phyloP scores from a whole-genome alignment of 1,140 invertebrate genomes.

The Amphibalanus amphitrite region DNA sequence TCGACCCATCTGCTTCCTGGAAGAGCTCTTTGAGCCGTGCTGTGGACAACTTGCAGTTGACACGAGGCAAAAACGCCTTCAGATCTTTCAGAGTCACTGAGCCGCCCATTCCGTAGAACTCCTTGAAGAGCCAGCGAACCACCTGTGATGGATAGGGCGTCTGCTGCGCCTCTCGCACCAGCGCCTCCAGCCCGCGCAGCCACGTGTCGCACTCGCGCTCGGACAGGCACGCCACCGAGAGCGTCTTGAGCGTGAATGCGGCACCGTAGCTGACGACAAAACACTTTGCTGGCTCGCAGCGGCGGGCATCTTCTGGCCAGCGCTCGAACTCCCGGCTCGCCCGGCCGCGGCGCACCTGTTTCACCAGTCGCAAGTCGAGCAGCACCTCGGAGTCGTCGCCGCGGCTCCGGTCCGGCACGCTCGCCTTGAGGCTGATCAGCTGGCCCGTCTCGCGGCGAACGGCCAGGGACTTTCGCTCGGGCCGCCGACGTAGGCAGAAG shows the following conservation, averaged over 20 bases:
- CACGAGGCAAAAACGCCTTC: slow-evolving; percentile 71
- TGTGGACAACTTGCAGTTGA: slow-evolving; percentile 80
- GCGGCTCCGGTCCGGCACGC: background rate
- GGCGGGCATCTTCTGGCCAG: slow-evolving; percentile 73
- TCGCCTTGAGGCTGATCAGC: slow-evolving; percentile 42
- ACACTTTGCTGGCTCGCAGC: slow-evolving; percentile 56
- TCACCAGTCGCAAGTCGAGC: slow-evolving; percentile 68
- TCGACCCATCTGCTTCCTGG: slow-evolving; percentile 59
- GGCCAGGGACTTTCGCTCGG: slow-evolving; percentile 61
- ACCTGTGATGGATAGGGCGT: slow-evolving; percentile 71
- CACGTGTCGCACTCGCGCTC: slow-evolving; percentile 75
- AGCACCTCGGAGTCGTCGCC: slow-evolving; percentile 5
- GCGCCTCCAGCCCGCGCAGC: slow-evolving; percentile 59
- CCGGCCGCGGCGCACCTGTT: slow-evolving; percentile 73
- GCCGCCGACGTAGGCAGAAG: slow-evolving; percentile 35
- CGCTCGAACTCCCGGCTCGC: slow-evolving; percentile 81
- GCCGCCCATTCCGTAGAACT: slow-evolving; percentile 76
- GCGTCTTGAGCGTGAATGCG: slow-evolving; percentile 75
- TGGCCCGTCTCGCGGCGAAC: slow-evolving; percentile 76
- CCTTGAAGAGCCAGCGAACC: slow-evolving; percentile 77
- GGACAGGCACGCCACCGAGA: slow-evolving; percentile 67
- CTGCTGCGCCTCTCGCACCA: slow-evolving; percentile 57
- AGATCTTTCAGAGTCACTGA: slow-evolving; percentile 78
- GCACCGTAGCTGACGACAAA: slow-evolving; percentile 80
- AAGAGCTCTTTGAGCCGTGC: slow-evolving; percentile 63